A percentile compares a stretch with the other conserved stretches of the same genome.
These are phyloP conservation scores for Thermophis baileyi DNA, from an alignment of 2,113 vertebrate genomes.

Conservation along the genomic window DNA sequence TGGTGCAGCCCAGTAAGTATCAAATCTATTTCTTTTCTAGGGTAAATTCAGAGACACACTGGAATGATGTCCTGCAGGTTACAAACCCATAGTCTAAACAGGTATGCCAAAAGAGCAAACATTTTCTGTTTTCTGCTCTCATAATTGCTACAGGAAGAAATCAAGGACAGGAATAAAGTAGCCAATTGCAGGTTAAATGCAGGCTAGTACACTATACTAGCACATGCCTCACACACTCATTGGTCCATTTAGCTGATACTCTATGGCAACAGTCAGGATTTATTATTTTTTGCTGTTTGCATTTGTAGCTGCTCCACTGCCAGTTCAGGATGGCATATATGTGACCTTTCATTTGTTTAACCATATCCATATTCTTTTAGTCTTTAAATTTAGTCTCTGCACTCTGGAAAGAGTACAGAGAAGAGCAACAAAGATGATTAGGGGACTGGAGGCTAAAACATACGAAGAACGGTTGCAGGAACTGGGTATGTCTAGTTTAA, in stretches of 20 bases:
- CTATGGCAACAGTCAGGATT: background rate
- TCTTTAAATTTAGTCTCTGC: too few species aligned
- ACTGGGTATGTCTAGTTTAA: too few species aligned
- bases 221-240: background rate
- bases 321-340: background rate
- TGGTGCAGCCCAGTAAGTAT: conserved; percentile 19
- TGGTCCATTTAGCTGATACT: background rate
- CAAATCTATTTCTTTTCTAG: conserved; percentile 32
- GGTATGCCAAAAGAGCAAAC: background rate
- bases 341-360: background rate
- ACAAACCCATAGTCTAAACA: background rate
- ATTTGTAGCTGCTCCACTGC: background rate
- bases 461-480: too few species aligned
- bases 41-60: conserved; percentile 28
- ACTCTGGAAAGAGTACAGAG: too few species aligned
- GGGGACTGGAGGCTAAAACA: too few species aligned
- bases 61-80: background rate
- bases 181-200: background rate
- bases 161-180: background rate
- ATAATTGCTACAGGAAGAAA: background rate
- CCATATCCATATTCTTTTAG: background rate
- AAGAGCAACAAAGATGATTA: too few species aligned
- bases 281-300: background rate
- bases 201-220: background rate
- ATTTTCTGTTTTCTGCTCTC: background rate